phyloP scores from a whole-genome alignment of 2,888 invertebrate species.

The Drosophila eohydei region DNA sequence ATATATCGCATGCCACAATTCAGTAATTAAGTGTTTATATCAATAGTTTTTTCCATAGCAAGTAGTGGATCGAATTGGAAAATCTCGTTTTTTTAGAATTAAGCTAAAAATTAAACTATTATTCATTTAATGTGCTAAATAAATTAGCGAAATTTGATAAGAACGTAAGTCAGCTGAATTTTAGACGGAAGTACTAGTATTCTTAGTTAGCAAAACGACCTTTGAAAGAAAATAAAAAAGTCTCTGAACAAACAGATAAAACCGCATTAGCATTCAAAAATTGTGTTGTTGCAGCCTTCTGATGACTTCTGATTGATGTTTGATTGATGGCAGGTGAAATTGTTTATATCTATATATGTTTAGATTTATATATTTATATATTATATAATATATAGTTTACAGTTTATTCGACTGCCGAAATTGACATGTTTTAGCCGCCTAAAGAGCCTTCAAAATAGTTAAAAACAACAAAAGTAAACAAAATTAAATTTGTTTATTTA shows the following conservation, averaged over 20 bases:
- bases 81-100: constrained; percentile 3
- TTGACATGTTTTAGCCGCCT: constrained; percentile 38
- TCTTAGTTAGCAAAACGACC: constrained; percentile 23
- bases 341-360: constrained; percentile 8
- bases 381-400: constrained; percentile 38
- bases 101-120: constrained; percentile 9
- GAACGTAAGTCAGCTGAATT: constrained; percentile 25
- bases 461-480: neutral
- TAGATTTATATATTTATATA: neutral
- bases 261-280: constrained; percentile 26
- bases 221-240: constrained; percentile 13
- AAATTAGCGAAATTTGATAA: constrained; percentile 28
- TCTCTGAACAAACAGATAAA: constrained; percentile 1
- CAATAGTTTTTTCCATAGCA: constrained; percentile 36
- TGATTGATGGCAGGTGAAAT: constrained; percentile 71
- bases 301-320: constrained; percentile 39
- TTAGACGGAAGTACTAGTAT: constrained; percentile 47
- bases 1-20: constrained; percentile 9
- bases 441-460: constrained; percentile 36
- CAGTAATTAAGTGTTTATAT: constrained; percentile 11
- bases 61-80: constrained; percentile 19
- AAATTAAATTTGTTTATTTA: neutral
- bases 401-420: constrained; percentile 34
- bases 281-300: constrained; percentile 34
- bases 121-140: constrained; percentile 33